Base-by-base conservation (phyloP, 2,113 vertebrate species). In the Passer domesticus region DNA sequence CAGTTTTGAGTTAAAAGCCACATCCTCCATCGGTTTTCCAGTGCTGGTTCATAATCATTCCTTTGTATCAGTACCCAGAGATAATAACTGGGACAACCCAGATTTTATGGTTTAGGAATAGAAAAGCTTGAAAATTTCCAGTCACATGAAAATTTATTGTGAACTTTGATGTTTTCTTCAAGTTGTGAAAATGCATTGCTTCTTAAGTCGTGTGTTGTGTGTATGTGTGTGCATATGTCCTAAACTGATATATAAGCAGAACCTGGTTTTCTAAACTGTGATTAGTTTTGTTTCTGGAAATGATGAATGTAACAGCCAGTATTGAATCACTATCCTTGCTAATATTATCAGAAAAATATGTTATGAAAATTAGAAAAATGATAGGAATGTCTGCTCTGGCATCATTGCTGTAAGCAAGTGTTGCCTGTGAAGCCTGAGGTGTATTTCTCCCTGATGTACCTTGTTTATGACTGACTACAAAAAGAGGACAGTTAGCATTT, bases 391-490 rank as follows among this genome's bases (percentile, higher is more conserved):
- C 73, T 62, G 22, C 18, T 82, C 23, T 53, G 24, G n/a, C 22
- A 28, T 30, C 1, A 0, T 23, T 41, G 33, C 1, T 6, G 27
- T n/a, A 11, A 46, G 21, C 21, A 39, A 47, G 20, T 0, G 0
- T 68, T 70, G 35, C 20, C n/a, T 39, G 30, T 27, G 37, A 75
- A 62, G 19, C 15, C 27, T 47, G 76, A 30, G 47, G 30, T 75
- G 39, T 44, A 50, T 31, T 94, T 73, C 27, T 35, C 63, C 43
- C 17, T 39, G 3, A 11, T 28, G 20, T 43, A 46, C 41, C 18
- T 64, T 68, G 15, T 15, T 82, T 30, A 49, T 28, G 16, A 85
- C 8, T 50, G 21, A 72, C 31, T 56, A 44, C 25, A 55, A 53
- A 74, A 59, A 87, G 47, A 19, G 17, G 52, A 44, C 2, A 49